These are phyloP conservation scores for Drosophila macrospina DNA, from an alignment of 2,888 invertebrate species.

Conservation along the genomic window DNA sequence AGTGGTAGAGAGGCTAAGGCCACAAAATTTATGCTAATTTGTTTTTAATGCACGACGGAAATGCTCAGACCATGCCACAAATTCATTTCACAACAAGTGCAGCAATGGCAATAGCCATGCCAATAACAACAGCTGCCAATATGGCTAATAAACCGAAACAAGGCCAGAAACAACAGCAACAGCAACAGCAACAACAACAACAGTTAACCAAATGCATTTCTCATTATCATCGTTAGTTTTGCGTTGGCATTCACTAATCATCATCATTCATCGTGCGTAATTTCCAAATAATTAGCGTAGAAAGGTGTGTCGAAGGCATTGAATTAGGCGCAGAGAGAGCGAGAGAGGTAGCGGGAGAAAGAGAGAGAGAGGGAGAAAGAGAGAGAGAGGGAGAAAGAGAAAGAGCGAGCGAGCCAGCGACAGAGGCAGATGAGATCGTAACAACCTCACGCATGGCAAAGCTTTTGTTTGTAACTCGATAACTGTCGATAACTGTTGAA, in stretches of 20 bases:
- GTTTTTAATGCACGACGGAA: slow-evolving; percentile 60
- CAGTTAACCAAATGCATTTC: slow-evolving; percentile 19
- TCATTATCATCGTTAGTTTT: slow-evolving; percentile 10
- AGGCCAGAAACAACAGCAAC: slow-evolving; percentile 8
- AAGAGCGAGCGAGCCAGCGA: too few relatives aligned
- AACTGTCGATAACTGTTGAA: not conserved
- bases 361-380: not conserved
- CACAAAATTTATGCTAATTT: slow-evolving; percentile 65
- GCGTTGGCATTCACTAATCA: not conserved
- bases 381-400: not conserved
- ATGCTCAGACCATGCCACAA: slow-evolving; percentile 3
- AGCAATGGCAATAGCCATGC: not conserved
- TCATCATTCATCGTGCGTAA: slow-evolving; percentile 33
- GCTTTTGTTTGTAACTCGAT: not conserved
- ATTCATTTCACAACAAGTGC: slow-evolving; percentile 8
- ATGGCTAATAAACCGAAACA: slow-evolving; percentile 20
- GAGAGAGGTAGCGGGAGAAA: too few relatives aligned
- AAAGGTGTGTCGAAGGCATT: not conserved
- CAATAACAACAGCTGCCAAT: slow-evolving; percentile 16
- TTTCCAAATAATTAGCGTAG: slow-evolving; percentile 41
- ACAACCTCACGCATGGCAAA: not conserved
- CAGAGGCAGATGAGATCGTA: not conserved
- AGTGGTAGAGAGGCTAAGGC: too few relatives aligned
- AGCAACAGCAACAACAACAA: slow-evolving; percentile 11
- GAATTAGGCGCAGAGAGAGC: not conserved